A percentile compares a stretch with the other conserved stretches of the same genome.
Evolutionary conservation across 2,797 vertebrate genomes (phyloP).

Genomic region (Macroramphosus scolopax): DNA sequence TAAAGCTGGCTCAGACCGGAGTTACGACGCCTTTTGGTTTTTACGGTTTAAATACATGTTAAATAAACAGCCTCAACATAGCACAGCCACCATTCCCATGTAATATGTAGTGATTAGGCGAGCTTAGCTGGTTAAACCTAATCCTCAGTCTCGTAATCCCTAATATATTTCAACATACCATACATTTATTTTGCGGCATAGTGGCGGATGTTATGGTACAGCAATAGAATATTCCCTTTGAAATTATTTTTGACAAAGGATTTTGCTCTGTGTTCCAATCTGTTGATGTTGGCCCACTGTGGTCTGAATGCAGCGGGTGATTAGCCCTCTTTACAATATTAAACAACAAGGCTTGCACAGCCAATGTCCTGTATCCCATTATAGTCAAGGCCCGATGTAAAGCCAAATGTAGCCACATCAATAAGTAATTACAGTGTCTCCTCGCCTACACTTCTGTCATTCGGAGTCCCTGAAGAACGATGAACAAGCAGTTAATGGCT

Average conservation of each 20-base stretch:
- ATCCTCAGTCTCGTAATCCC: conserved; percentile 66
- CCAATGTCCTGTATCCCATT: not conserved
- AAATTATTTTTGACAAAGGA: conserved; percentile 26
- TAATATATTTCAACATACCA: conserved; percentile 59
- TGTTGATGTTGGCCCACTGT: conserved; percentile 9
- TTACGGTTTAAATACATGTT: conserved; percentile 31
- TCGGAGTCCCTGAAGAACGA: conserved; percentile 66
- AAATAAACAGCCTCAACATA: conserved; percentile 69
- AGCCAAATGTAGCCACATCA: conserved; percentile 72
- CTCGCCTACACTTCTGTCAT: conserved; percentile 48
- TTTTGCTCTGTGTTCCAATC: conserved; percentile 11
- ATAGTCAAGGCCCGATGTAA: conserved; percentile 56
- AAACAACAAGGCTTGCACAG: conserved; percentile 3
- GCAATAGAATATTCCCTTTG: conserved; percentile 12
- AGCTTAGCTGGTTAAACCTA: conserved; percentile 69
- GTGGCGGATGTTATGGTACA: conserved; percentile 22
- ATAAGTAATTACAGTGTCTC: conserved; percentile 76
- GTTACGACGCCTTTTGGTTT: conserved; percentile 13
- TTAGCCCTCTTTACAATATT: conserved; percentile 1
- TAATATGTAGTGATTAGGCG: conserved; percentile 60
- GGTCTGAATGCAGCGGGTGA: not conserved
- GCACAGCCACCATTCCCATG: conserved; percentile 54
- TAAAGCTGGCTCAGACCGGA: conserved; percentile 14
- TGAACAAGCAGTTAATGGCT: conserved; percentile 52
- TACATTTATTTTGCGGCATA: conserved; percentile 59